Percentiles rank a stretch among this genome's conserved stretches.
Conservation (phyloP, 2,797 vertebrate genomes). For the Gadopsis bispinosus region DNA sequence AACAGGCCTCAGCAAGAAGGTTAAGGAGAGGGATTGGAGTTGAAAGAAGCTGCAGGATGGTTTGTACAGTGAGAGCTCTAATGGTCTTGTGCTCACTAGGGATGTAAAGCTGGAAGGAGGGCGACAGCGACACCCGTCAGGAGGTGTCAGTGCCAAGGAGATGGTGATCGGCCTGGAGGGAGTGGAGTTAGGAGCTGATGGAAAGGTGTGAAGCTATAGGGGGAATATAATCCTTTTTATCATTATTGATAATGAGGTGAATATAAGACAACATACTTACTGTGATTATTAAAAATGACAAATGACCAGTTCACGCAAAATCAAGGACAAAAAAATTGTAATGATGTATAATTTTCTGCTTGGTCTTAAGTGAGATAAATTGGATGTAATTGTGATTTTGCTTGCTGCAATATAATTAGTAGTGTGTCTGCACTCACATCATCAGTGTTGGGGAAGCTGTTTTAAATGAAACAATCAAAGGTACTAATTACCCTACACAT, state of each 20-base stretch:
- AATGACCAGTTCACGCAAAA: too few relatives aligned
- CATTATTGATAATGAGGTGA: not conserved
- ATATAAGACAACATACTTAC: not conserved
- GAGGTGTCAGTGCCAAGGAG: constrained; percentile 94
- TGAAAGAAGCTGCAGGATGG: not conserved
- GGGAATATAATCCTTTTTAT: not conserved
- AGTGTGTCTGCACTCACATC: not conserved
- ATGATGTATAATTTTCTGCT: not conserved
- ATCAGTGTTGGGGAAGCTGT: not conserved
- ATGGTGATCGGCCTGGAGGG: constrained; percentile 97
- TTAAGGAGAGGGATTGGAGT: not conserved
- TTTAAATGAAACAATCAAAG: not conserved
- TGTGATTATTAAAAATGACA: not conserved
- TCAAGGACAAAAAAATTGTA: not conserved
- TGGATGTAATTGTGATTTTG: not conserved
- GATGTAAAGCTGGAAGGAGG: constrained; percentile 93
- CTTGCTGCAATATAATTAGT: not conserved
- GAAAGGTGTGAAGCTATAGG: constrained; percentile 89
- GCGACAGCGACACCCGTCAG: constrained; percentile 92
- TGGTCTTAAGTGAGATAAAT: not conserved
- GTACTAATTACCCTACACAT: not conserved
- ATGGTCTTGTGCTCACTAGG: constrained; percentile 82
- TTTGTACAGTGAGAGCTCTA: constrained; percentile 32
- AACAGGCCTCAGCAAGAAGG: constrained; percentile 14
- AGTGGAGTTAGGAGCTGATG: constrained; percentile 96